Evolutionary conservation across 2,888 invertebrate genomes (phyloP).

Genomic region (Meiosimyza platycephala): DNA sequence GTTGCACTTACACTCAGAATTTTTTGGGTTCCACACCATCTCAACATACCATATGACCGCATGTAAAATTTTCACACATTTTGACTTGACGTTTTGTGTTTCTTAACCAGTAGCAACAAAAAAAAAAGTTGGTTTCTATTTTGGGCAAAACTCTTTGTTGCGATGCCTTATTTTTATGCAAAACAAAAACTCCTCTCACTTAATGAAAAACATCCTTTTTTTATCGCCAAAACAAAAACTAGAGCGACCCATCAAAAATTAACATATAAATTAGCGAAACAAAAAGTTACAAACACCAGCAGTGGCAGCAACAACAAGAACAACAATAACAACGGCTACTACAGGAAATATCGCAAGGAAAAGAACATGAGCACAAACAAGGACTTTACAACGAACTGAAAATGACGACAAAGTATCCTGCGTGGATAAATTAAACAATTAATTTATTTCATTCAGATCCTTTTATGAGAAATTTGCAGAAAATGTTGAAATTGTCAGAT

Average conservation of each 20-base stretch:
- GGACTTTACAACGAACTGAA: slow-evolving; percentile 11
- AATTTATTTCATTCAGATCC: slow-evolving; percentile 39
- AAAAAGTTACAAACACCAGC: slow-evolving; percentile 38
- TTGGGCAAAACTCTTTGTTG: background rate
- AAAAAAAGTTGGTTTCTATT: background rate
- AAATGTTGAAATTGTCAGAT: slow-evolving; percentile 7
- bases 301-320: slow-evolving; percentile 46
- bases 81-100: background rate
- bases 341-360: background rate
- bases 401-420: slow-evolving; percentile 6
- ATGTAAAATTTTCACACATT: background rate
- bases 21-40: background rate
- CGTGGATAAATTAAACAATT: slow-evolving; percentile 41
- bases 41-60: background rate
- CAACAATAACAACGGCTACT: background rate
- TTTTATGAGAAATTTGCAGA: slow-evolving; percentile 8
- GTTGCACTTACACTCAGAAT: background rate
- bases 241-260: slow-evolving; percentile 46
- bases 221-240: slow-evolving; percentile 36
- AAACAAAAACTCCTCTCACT: slow-evolving; percentile 14
- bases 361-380: background rate
- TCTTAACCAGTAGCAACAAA: background rate
- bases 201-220: slow-evolving; percentile 32
- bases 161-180: slow-evolving; percentile 20
- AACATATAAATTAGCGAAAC: slow-evolving; percentile 52